Percentiles rank a stretch among this genome's conserved stretches.
phyloP scores from a whole-genome alignment of 1,140 invertebrate species.

The Zaprionus capensis region DNA sequence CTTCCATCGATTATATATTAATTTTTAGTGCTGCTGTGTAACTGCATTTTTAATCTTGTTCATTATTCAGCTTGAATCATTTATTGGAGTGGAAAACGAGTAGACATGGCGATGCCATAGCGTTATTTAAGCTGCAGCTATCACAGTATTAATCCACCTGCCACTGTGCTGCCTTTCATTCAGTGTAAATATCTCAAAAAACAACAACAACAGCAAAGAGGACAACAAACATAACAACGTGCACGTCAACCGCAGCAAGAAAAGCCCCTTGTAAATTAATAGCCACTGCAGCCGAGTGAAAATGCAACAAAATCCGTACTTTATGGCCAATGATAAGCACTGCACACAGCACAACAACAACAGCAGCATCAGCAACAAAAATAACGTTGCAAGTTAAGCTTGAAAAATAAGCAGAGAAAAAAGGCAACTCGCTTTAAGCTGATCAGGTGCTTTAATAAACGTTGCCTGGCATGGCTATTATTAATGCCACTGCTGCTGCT shows the following conservation, averaged over 20 bases:
- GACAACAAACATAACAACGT: background rate
- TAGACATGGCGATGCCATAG: background rate
- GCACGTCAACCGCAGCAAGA: slow-evolving; percentile 27
- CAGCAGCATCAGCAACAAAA: slow-evolving; percentile 3
- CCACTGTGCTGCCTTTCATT: slow-evolving; percentile 8
- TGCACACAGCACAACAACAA: slow-evolving; percentile 16
- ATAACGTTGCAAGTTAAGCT: slow-evolving; percentile 44
- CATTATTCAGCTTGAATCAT: background rate
- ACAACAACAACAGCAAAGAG: background rate
- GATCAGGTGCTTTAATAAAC: slow-evolving; percentile 60
- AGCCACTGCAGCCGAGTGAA: slow-evolving; percentile 63
- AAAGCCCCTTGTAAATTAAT: slow-evolving; percentile 69
- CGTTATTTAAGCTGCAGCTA: background rate
- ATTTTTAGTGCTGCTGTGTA: background rate
- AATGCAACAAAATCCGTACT: slow-evolving; percentile 50
- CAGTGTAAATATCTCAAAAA: slow-evolving; percentile 5
- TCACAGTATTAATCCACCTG: slow-evolving; percentile 28
- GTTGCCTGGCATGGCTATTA: slow-evolving; percentile 38
- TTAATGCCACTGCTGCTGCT: slow-evolving; percentile 55
- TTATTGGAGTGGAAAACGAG: slow-evolving; percentile 1
- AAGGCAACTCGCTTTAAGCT: slow-evolving; percentile 47
- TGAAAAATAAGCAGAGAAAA: slow-evolving; percentile 45
- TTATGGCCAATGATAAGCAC: slow-evolving; percentile 65
- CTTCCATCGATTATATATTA: background rate
- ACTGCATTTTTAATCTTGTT: background rate